Evolutionary conservation across 2,888 invertebrate genomes (phyloP).

Genomic region (Lasioglossum malachurum): DNA sequence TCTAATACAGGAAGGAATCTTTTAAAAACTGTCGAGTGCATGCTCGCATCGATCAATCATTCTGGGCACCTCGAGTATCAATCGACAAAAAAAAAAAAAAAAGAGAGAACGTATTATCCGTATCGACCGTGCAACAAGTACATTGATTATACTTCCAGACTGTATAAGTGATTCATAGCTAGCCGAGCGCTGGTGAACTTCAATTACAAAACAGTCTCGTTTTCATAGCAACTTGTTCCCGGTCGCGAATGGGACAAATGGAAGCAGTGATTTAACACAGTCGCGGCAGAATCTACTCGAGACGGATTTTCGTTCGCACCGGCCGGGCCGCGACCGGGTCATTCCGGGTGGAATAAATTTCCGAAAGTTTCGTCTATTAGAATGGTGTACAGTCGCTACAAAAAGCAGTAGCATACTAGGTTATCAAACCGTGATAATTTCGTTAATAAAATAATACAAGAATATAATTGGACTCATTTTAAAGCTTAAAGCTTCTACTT

Average conservation of each 20-base stretch:
- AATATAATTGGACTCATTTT: background rate
- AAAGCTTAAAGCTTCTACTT: background rate
- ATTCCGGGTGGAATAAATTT: background rate
- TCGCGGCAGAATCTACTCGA: background rate
- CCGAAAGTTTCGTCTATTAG: background rate
- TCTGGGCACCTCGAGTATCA: constrained; percentile 8
- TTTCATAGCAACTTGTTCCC: constrained; percentile 16
- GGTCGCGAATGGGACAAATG: background rate
- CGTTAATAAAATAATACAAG: background rate
- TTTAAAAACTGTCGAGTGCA: constrained; percentile 40
- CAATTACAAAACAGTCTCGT: constrained; percentile 35
- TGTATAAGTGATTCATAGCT: constrained; percentile 48
- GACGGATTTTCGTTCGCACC: background rate
- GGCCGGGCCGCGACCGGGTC: background rate
- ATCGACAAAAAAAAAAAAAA: constrained; percentile 17
- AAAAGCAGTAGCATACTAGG: background rate
- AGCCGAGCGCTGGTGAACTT: constrained; percentile 20
- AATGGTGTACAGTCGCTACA: background rate
- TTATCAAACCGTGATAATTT: background rate
- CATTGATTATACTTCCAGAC: constrained; percentile 54
- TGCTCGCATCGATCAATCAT: constrained; percentile 49
- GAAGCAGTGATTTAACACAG: background rate
- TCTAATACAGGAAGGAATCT: constrained; percentile 15
- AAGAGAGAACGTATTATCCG: constrained; percentile 35
- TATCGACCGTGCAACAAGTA: constrained; percentile 57